Conservation (phyloP, 2,888 invertebrate species). For the Cheilosia grossa region DNA sequence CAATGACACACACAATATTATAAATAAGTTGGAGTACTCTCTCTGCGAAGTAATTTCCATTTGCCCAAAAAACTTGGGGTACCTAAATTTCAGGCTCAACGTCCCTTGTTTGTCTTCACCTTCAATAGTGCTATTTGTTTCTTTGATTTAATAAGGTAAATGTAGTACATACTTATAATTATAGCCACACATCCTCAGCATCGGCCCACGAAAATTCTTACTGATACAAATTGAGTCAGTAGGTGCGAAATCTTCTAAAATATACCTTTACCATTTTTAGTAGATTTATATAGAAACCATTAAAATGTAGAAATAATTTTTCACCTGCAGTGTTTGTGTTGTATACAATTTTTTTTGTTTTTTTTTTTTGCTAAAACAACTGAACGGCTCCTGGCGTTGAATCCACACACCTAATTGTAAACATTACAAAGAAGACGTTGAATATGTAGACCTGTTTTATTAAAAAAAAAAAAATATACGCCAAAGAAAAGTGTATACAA, state of each 20-base stretch:
- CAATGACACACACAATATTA: too few species aligned
- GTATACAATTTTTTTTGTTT: background rate
- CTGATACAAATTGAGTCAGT: background rate
- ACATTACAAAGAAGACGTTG: slow-evolving; percentile 28
- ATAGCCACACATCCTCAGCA: too few species aligned
- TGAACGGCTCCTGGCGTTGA: background rate
- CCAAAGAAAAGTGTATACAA: slow-evolving; percentile 23
- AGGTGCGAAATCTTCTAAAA: background rate
- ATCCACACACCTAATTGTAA: slow-evolving; percentile 12
- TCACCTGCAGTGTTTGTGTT: slow-evolving; percentile 12
- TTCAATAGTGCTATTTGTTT: too few species aligned
- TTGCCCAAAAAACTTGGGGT: too few species aligned
- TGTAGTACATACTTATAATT: too few species aligned
- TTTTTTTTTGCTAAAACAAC: background rate
- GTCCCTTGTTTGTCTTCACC: too few species aligned
- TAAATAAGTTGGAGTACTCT: too few species aligned
- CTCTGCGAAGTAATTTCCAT: too few species aligned
- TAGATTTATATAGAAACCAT: background rate
- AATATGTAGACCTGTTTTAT: slow-evolving; percentile 19
- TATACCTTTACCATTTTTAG: background rate
- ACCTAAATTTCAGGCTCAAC: too few species aligned
- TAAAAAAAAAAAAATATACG: slow-evolving; percentile 14
- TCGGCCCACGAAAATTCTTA: too few species aligned
- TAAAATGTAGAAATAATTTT: slow-evolving; percentile 1
- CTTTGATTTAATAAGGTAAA: too few species aligned